Conservation (phyloP, 2,797 vertebrate species). For the Lutjanus campechanus region DNA sequence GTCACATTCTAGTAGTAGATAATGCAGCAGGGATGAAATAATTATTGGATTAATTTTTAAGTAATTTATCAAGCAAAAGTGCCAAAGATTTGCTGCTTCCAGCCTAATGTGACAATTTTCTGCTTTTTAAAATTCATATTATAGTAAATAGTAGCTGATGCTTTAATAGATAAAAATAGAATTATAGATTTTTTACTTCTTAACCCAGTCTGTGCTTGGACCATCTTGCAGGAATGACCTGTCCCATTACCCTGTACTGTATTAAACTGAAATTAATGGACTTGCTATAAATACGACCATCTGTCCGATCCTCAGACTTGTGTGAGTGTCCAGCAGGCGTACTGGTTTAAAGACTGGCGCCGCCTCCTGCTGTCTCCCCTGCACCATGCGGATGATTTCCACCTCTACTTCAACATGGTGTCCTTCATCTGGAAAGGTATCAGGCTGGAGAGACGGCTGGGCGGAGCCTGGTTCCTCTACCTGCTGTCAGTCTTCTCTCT, state of each 20-base stretch:
- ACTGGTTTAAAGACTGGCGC: constrained; percentile 88
- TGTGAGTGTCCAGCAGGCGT: constrained; percentile 89
- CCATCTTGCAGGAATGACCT: background rate
- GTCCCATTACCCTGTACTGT: background rate
- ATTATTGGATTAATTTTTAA: background rate
- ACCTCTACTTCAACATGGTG: constrained; percentile 97
- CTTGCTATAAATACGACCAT: background rate
- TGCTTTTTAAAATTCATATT: no score
- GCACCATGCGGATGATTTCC: constrained; percentile 93
- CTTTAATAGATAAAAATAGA: no score
- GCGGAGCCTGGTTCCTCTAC: constrained; percentile 90
- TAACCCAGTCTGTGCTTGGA: background rate
- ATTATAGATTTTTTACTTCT: background rate
- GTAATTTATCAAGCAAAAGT: background rate
- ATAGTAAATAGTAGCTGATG: no score
- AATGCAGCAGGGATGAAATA: background rate
- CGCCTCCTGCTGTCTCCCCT: constrained; percentile 92
- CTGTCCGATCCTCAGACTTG: constrained; percentile 76
- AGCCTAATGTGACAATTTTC: background rate
- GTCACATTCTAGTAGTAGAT: background rate
- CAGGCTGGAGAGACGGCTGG: constrained; percentile 89
- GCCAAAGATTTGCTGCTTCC: background rate
- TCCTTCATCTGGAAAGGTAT: constrained; percentile 96
- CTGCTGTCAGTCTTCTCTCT: constrained; percentile 90
- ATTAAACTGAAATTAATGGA: background rate